Percentiles rank a stretch among this genome's conserved stretches.
Conservation (phyloP, 2,113 vertebrate species). For the Sphaerodactylus townsendi region DNA sequence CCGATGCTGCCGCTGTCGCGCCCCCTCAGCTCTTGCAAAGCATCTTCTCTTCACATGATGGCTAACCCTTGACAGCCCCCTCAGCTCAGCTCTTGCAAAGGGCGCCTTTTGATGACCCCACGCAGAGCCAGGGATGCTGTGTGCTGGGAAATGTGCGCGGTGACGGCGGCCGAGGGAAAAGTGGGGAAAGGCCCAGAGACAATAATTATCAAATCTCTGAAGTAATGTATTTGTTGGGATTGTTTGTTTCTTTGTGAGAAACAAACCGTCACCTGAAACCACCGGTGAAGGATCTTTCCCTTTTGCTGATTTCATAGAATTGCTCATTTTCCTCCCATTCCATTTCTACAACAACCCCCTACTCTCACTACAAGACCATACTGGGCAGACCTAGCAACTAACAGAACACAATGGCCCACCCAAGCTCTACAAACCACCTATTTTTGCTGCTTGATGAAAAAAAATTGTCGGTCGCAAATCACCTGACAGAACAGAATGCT, state of each 20-base stretch:
- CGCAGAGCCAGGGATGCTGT: too few relatives aligned
- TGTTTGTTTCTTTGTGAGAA: slow-evolving; percentile 53
- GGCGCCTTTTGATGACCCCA: too few relatives aligned
- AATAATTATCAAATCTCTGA: slow-evolving; percentile 42
- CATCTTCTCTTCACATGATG: too few relatives aligned
- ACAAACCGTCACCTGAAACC: slow-evolving; percentile 32
- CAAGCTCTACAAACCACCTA: not conserved
- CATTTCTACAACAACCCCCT: too few relatives aligned
- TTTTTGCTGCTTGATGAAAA: not conserved
- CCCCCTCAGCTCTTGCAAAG: too few relatives aligned
- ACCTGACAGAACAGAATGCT: not conserved
- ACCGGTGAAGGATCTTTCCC: not conserved
- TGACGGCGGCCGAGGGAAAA: too few relatives aligned
- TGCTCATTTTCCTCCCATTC: not conserved
- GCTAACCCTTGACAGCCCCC: too few relatives aligned
- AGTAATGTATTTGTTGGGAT: slow-evolving; percentile 47
- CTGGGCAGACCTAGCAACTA: not conserved
- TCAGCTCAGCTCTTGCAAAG: too few relatives aligned
- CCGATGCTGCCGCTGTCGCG: too few relatives aligned
- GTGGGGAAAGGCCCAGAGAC: too few relatives aligned
- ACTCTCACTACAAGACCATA: too few relatives aligned
- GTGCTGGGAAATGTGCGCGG: too few relatives aligned
- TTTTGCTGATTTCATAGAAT: not conserved
- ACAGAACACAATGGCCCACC: not conserved
- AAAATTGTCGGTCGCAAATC: not conserved